Evolutionary conservation across 2,797 vertebrate genomes (phyloP), one percentile per base, ranked within the genome.

Genomic region (Sebastes hubbsi): DNA sequence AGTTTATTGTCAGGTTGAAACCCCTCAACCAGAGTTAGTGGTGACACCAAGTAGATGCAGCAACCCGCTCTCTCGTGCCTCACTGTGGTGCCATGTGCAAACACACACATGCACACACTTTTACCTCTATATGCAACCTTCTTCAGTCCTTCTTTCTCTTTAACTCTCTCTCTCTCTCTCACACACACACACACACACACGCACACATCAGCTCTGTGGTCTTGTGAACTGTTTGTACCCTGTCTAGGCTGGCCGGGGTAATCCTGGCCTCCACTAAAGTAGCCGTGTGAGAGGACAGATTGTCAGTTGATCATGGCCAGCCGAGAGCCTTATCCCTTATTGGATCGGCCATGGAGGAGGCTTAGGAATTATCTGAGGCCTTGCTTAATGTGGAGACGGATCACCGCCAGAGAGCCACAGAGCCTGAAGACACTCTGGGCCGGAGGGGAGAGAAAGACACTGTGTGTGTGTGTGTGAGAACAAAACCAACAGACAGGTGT

Each of bases 291-390:
- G 95, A 95, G 95, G 95, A 95, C 95, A 97, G 96, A 97, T 97
- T 97, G 95, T 95, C 96, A 97, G 96, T 96, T 97, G 96, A 97
- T 98, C 96, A 96, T 96, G 96, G 90, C 85, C 85, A 85, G 87
- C 95, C 94, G 93, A 97, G 96, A 97, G 96, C 91, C 96, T 97
- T 97, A 97, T 97, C 96, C 95, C 94, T 97, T 97, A 97, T 96
- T 97, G 96, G 96, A 97, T 99, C 97, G 96, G 96, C 96, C 96
- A 97, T 96, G 94, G 96, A 97, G 96, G 96, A 97, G 96, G 96
- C 96, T 98, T 98, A 97, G 96, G 96, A 98, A 98, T 97, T 97
- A 98, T 97, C 97, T 96, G 95, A 96, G 95, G 96, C 96, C 95
- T 96, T 94, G 90, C 95, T 97, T 97, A 97, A 97, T 97, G 97